Evolutionary conservation across 2,113 vertebrate genomes (phyloP).

Genomic region (Hiodon tergisus): DNA sequence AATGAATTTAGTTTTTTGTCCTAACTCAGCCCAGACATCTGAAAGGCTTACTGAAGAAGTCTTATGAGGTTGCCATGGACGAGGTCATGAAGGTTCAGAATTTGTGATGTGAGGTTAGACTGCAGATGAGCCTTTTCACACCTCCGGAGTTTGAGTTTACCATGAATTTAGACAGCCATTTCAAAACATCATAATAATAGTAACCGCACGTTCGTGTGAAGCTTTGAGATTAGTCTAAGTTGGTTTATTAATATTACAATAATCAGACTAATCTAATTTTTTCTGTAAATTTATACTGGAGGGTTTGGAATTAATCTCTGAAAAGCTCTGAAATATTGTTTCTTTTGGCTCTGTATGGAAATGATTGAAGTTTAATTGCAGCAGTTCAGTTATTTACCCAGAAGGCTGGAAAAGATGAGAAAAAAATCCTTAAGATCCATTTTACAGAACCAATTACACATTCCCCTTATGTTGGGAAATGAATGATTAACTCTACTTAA

Average conservation of each 20-base stretch:
- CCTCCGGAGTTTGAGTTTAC: conserved; percentile 16
- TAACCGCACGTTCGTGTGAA: neutral
- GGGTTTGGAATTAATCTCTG: conserved; percentile 11
- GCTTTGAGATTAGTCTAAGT: neutral
- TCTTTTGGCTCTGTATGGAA: conserved; percentile 8
- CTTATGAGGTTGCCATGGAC: conserved; percentile 49
- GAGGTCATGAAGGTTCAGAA: conserved; percentile 40
- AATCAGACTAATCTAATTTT: conserved; percentile 8
- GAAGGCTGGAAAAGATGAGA: neutral
- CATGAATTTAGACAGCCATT: neutral
- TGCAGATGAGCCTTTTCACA: conserved; percentile 39
- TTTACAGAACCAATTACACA: conserved; percentile 7
- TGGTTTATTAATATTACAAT: conserved; percentile 12
- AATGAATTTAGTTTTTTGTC: conserved; percentile 19
- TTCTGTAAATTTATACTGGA: conserved; percentile 11
- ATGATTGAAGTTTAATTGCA: conserved; percentile 22
- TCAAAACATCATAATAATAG: neutral
- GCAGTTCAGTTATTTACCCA: conserved; percentile 3
- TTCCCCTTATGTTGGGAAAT: neutral
- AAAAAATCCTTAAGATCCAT: neutral
- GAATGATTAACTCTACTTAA: conserved; percentile 7
- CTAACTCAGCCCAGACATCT: conserved; percentile 38
- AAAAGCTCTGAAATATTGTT: conserved; percentile 6
- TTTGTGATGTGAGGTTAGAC: conserved; percentile 46
- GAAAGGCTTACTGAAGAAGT: conserved; percentile 32